A percentile compares a stretch with the other conserved stretches of the same genome.
Conservation (phyloP, 2,797 vertebrate species). For the Crax fasciolata region DNA sequence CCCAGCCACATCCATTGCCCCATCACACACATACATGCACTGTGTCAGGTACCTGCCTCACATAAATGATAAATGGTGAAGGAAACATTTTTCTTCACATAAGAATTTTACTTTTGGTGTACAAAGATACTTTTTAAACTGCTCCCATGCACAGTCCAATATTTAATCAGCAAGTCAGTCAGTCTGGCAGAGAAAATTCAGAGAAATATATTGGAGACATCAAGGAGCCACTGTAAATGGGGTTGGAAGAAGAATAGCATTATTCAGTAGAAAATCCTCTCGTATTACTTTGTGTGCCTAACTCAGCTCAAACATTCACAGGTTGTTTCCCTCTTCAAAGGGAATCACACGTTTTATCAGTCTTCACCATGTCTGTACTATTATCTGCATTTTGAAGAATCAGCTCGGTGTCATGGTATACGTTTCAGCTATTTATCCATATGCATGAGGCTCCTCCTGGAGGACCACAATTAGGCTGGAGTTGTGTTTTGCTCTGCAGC, state of each 20-base stretch:
- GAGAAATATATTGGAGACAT: not conserved
- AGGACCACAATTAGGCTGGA: not conserved
- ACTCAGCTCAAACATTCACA: not conserved
- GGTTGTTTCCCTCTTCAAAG: not conserved
- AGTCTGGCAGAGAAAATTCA: not conserved
- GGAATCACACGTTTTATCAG: not conserved
- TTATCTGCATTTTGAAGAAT: constrained; percentile 9
- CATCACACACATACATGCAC: not conserved
- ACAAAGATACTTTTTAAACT: not conserved
- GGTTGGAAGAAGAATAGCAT: not conserved
- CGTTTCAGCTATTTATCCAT: not conserved
- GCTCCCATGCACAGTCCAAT: not conserved
- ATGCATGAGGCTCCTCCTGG: not conserved
- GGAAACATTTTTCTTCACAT: not conserved
- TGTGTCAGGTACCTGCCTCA: not conserved
- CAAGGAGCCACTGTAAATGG: not conserved
- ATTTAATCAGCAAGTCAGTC: constrained; percentile 7
- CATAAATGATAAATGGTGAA: not conserved
- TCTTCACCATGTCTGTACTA: not conserved
- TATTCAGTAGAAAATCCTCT: not conserved
- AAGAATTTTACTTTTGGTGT: constrained; percentile 8
- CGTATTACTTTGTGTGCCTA: fast-evolving
- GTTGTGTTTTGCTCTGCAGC: not conserved
- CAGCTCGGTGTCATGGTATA: not conserved
- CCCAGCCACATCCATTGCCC: not conserved